Evolutionary conservation across 2,113 vertebrate genomes (phyloP), one percentile per base, ranked within the genome.

Genomic region (Alaudala cheleensis): DNA sequence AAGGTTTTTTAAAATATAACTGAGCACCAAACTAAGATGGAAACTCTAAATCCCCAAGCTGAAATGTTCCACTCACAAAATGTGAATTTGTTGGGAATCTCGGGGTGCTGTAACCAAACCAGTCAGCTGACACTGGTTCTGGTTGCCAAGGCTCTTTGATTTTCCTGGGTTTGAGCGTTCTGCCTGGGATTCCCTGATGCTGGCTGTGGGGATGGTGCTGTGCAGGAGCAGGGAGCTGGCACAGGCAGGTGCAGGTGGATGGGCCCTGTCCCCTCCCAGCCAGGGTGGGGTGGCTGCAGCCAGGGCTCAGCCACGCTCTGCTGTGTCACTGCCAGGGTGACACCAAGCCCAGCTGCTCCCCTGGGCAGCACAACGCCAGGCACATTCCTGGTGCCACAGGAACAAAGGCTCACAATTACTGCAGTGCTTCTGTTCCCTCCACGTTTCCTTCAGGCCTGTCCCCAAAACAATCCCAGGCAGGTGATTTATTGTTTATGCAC

Each of bases 401-500:
- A 92, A 31, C 8, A 9, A 72, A 65, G 50, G 5, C 10, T 18
- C 80, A 45, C 9, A 3, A 39, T 42, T 34, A 44, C 29, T 53
- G 9, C 42, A 33, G 22, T 0, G 12, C 22, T 29, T 49, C 76
- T 64, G 80, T 13, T 69, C 51, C 60, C 31, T 73, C 26, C 18
- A 39, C 24, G 24, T 53, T 83, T 78, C 40, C 80, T 57, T 64
- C 4, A 42, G 64, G 37, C 31, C 67, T 28, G 44, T 74, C 82
- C 92, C 88, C 76, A 25, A 1, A 78, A 37, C 10, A 22, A 71
- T 53, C 80, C 67, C 51, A 26, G 65, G 57, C 82, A 94, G 90
- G 86, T 93, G 86, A 93, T 74, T 71, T 62, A 60, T 67, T 88
- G 64, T 58, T 90, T 69, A 80, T 33, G 24, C 79, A 66, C 58